Evolutionary conservation across 2,888 invertebrate genomes (phyloP).

Genomic region (Eumacrocentrus americanus): DNA sequence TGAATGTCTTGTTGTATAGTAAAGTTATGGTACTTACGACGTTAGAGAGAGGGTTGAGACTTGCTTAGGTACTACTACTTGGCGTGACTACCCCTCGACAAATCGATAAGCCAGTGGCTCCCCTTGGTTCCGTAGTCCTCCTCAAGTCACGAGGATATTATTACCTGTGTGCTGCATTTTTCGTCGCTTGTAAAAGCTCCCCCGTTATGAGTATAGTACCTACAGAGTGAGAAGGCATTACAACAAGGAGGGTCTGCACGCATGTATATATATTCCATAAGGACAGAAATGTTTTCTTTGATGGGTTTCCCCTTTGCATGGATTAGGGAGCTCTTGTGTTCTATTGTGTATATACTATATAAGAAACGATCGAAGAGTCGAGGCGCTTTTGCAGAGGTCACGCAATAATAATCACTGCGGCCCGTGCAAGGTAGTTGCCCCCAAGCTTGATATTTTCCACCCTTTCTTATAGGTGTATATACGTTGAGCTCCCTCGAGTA

Average conservation of each 20-base stretch:
- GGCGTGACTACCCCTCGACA: conserved; percentile 49
- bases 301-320: background rate
- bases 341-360: too few species aligned
- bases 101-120: conserved; percentile 22
- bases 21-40: too few species aligned
- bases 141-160: conserved; percentile 52
- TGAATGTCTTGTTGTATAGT: too few species aligned
- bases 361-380: conserved; percentile 30
- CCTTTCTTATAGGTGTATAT: background rate
- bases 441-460: background rate
- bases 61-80: conserved; percentile 38
- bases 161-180: conserved; percentile 34
- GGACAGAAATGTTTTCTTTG: background rate
- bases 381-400: conserved; percentile 31
- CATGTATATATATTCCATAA: too few species aligned
- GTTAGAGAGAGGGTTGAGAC: conserved; percentile 34
- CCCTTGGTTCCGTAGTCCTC: conserved; percentile 14
- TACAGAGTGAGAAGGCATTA: too few species aligned
- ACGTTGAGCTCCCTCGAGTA: background rate
- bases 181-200: conserved; percentile 21
- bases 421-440: background rate
- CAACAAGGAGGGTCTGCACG: too few species aligned
- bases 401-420: conserved; percentile 31
- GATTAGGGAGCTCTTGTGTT: background rate
- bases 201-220: too few species aligned